These are phyloP conservation scores for Mesocricetus auratus DNA, from an alignment of 2,113 vertebrate genomes.

Conservation along the genomic window DNA sequence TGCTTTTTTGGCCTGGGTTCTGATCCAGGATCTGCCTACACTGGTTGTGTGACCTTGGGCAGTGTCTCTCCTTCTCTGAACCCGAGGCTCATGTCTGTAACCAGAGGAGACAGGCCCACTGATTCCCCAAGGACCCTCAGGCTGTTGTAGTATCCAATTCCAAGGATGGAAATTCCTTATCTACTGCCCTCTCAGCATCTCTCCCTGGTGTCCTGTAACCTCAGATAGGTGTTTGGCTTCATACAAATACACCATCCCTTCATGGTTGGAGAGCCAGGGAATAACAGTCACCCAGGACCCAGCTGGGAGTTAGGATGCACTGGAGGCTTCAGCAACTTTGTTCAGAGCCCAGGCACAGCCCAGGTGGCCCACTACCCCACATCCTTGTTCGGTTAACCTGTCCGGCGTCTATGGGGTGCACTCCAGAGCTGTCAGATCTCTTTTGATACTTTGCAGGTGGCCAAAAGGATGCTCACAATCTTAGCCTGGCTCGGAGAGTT, in stretches of 20 bases:
- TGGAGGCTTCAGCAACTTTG: neutral
- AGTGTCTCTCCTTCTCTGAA: neutral
- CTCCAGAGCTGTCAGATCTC: neutral
- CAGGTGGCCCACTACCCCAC: neutral
- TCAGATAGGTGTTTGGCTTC: neutral
- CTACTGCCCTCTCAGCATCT: neutral
- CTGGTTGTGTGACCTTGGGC: constrained; percentile 59
- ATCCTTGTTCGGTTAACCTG: neutral
- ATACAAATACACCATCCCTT: neutral
- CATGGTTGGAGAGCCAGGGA: neutral
- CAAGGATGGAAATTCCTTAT: constrained; percentile 76
- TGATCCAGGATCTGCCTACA: neutral
- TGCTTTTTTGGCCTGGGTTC: neutral
- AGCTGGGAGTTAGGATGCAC: neutral
- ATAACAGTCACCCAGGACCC: neutral
- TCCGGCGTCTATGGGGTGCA: too few species aligned
- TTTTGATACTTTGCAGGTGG: neutral
- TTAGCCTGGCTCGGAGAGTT: neutral
- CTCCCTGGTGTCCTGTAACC: constrained; percentile 50
- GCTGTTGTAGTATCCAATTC: constrained; percentile 53
- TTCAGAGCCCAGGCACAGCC: neutral
- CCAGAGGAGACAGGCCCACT: constrained; percentile 5
- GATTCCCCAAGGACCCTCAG: neutral
- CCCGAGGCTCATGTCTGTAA: constrained; percentile 40
- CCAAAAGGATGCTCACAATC: neutral